A percentile compares a stretch with the other conserved stretches of the same genome.
These are phyloP conservation scores for Pelobates cultripes DNA, from an alignment of 2,797 vertebrate species.

Conservation along the genomic window DNA sequence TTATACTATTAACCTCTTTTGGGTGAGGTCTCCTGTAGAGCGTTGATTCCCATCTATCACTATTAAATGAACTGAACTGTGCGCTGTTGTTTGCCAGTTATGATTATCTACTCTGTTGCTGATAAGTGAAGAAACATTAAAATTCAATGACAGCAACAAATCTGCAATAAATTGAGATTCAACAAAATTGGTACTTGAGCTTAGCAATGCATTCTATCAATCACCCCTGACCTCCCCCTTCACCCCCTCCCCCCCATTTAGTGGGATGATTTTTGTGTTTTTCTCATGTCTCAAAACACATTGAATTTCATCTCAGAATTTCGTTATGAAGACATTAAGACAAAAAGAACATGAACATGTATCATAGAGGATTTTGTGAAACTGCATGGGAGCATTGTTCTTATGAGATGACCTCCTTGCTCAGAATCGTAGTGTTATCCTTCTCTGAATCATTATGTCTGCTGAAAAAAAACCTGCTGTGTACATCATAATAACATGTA, in stretches of 20 bases:
- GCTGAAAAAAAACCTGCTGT: slow-evolving; percentile 69
- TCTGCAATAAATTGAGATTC: not conserved
- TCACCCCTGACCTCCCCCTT: slow-evolving; percentile 9
- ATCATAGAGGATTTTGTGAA: slow-evolving; percentile 57
- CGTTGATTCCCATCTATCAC: not conserved
- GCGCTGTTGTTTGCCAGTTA: not conserved
- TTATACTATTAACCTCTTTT: not conserved
- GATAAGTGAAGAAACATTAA: not conserved
- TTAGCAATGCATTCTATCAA: slow-evolving; percentile 9
- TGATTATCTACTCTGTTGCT: not conserved
- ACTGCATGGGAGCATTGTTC: slow-evolving; percentile 65
- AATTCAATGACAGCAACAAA: not conserved
- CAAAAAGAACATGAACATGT: slow-evolving; percentile 56
- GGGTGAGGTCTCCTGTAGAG: not conserved
- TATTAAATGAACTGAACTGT: not conserved
- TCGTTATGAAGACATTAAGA: slow-evolving; percentile 58
- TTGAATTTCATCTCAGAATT: slow-evolving; percentile 48
- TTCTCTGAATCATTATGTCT: slow-evolving; percentile 74
- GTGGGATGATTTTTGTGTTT: slow-evolving; percentile 22
- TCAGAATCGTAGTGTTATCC: slow-evolving; percentile 70
- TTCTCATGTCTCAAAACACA: slow-evolving; percentile 34
- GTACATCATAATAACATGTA: slow-evolving; percentile 77
- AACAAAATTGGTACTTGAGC: slow-evolving; percentile 3
- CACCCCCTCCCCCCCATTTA: not conserved
- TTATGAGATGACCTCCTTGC: slow-evolving; percentile 69